Evolutionary conservation across 2,113 vertebrate species (phyloP).

Genomic region (Erythrocercus mccallii): DNA sequence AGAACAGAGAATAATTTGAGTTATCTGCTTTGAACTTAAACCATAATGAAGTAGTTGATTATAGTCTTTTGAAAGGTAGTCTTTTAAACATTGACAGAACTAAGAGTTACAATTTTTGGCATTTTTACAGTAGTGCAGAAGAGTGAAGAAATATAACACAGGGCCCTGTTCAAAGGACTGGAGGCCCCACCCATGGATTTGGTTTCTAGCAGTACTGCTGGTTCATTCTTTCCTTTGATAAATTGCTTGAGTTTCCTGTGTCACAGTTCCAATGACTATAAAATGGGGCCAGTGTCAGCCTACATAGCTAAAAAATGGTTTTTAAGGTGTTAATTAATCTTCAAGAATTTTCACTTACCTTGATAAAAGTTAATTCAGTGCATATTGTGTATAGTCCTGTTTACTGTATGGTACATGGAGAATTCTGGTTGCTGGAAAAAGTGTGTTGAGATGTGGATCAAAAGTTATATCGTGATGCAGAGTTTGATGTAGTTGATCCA

Average conservation of each 20-base stretch:
- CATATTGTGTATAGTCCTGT: background rate
- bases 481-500: background rate
- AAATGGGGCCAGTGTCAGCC: background rate
- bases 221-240: background rate
- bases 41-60: background rate
- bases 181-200: background rate
- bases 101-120: background rate
- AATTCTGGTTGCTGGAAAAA: background rate
- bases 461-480: background rate
- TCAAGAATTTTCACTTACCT: background rate
- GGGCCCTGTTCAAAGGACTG: background rate
- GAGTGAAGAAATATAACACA: background rate
- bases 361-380: background rate
- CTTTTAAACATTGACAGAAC: background rate
- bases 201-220: background rate
- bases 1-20: background rate
- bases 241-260: background rate
- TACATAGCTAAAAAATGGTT: background rate
- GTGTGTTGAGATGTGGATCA: accelerated
- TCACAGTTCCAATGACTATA: background rate
- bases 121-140: background rate
- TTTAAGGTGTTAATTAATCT: background rate
- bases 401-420: background rate
- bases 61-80: background rate
- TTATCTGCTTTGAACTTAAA: background rate